Percentiles rank a stretch among this genome's conserved stretches.
Evolutionary conservation across 2,888 invertebrate species (phyloP).

Genomic region (Vannuccia rotundouncinata): DNA sequence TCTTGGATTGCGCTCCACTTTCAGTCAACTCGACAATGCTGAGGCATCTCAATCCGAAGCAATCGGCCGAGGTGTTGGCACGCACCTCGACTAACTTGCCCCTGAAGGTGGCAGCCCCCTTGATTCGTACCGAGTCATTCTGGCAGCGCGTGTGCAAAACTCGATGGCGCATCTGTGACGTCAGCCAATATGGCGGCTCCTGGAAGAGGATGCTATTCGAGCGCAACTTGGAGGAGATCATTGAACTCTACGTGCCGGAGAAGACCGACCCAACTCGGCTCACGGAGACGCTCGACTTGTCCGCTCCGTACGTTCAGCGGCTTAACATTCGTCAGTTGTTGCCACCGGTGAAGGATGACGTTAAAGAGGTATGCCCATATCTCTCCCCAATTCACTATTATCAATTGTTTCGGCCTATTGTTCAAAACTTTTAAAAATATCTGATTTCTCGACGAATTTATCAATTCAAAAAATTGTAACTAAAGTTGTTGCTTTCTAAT

Average conservation of each 20-base stretch:
- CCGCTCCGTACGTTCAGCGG: slow-evolving; percentile 51
- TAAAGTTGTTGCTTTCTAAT: too few species aligned
- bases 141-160: slow-evolving; percentile 55
- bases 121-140: slow-evolving; percentile 55
- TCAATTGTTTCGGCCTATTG: too few species aligned
- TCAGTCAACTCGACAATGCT: slow-evolving; percentile 48
- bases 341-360: slow-evolving; percentile 53
- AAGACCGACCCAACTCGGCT: slow-evolving; percentile 49
- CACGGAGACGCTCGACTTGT: slow-evolving; percentile 49
- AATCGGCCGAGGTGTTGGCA: slow-evolving; percentile 51
- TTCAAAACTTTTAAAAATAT: too few species aligned
- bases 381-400: too few species aligned
- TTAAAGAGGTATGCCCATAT: slow-evolving; percentile 43
- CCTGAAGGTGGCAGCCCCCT: slow-evolving; percentile 54
- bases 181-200: slow-evolving; percentile 49
- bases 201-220: slow-evolving; percentile 58
- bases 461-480: too few species aligned
- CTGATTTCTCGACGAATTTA: too few species aligned
- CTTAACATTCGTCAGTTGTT: slow-evolving; percentile 48
- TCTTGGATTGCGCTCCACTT: slow-evolving; percentile 27
- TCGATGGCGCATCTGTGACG: slow-evolving; percentile 55
- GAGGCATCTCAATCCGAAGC: slow-evolving; percentile 49
- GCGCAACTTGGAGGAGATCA: slow-evolving; percentile 50
- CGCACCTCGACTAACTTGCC: slow-evolving; percentile 52
- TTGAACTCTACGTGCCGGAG: slow-evolving; percentile 55